Percentiles rank a stretch among this genome's conserved stretches.
Evolutionary conservation across 1,140 invertebrate genomes (phyloP).

Genomic region (Scylla paramamosain): DNA sequence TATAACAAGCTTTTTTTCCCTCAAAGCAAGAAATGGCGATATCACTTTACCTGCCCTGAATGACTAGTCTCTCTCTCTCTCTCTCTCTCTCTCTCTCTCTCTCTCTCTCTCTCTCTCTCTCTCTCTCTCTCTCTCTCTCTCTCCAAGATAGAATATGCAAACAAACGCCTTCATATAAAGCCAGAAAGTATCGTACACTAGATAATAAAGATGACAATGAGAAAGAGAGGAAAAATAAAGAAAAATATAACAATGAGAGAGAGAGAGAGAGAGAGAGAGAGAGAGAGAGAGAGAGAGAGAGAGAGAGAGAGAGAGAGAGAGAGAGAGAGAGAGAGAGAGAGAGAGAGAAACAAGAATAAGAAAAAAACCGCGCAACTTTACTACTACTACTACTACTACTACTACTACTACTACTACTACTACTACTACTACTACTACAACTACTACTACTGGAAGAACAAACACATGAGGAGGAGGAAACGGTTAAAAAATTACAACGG

Average conservation of each 20-base stretch:
- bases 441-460: no score
- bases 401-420: not conserved
- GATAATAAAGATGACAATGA: not conserved
- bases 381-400: conserved; percentile 6
- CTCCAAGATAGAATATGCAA: not conserved
- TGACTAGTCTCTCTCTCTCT: conserved; percentile 38
- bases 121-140: conserved; percentile 43
- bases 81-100: conserved; percentile 43
- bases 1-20: not conserved
- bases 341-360: not conserved
- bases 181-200: not conserved
- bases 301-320: not conserved
- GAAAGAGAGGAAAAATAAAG: not conserved
- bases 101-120: conserved; percentile 42
- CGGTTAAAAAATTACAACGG: no score
- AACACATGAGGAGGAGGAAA: not conserved
- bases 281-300: not conserved
- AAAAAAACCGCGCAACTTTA: not conserved
- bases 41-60: not conserved
- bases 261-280: not conserved
- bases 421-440: no score
- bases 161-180: no score
- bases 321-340: not conserved
- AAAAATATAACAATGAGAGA: not conserved
- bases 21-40: conserved; percentile 3